These are phyloP conservation scores for western clawed frog (Xenopus tropicalis) DNA, from an alignment of 2,113 vertebrate species.

Conservation along the genomic window UCB_Xtro_10.0 CM004443.2:179319501-179320000, in stretches of 20 bases:
- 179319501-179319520: too few species aligned
- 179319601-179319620: constrained; percentile 75
- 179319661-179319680: constrained; percentile 84
- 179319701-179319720: constrained; percentile 76
- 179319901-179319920: constrained; percentile 91
- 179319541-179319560: constrained; percentile 65
- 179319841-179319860: constrained; percentile 74
- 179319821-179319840: constrained; percentile 99
- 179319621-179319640: constrained; percentile 89
- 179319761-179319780: constrained; percentile 76
- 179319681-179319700: constrained; percentile 84
- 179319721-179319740: constrained; percentile 75
- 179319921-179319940: constrained; percentile 96
- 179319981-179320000: background rate
- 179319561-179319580: constrained; percentile 64
- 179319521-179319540: too few species aligned
- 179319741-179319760: constrained; percentile 74
- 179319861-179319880: constrained; percentile 74
- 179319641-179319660: constrained; percentile 95
- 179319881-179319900: constrained; percentile 90
- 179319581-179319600: constrained; percentile 57
- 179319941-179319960: constrained; percentile 41
- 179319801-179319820: constrained; percentile 91
- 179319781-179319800: constrained; percentile 83
- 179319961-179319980: background rate